Base-by-base conservation (phyloP, 92 coral and sea anemone genomes). In the Porites divaricata region DNA sequence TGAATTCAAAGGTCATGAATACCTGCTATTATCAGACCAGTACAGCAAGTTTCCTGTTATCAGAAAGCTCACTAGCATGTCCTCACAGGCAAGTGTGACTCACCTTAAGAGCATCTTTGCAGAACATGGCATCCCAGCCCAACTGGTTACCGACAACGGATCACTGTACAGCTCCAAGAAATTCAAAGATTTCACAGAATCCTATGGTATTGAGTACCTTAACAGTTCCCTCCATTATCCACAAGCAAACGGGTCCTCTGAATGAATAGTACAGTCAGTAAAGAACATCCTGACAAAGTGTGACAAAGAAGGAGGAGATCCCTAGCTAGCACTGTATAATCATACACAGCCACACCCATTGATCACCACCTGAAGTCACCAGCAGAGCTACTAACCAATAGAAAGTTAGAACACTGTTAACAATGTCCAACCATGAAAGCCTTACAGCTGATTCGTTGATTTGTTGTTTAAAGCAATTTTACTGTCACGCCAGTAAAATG, bases 21-120 rank as follows among this genome's bases (percentile, higher is more conserved):
- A 86, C 75, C 81, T 81, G 20, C 53, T 90, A 49, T 15, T 78
- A 45, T 51, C 95, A 21, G 95, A 84, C 63, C 74, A 80, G 49
- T 91, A 90, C 80, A 90, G 93, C 84, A 90, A 85, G 63, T 89
- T 85, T 56, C 90, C 93, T 22, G 63, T 2, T 78, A 67, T 83
- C 41, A 53, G 86, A 35, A 83, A 74, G 61, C 81, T 91, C 20
- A 87, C 86, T 25, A 88, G 91, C 70, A 83, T 87, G 48, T 83
- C 91, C 16, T 91, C 94, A 4, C 20, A 62, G 50, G 89, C 89
- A 25, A 76, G 88, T 15, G 79, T 91, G 65, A 88, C 61, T 74
- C 74, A 88, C 75, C 41, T 88, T 0, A 83, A 89, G 64, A 84
- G 92, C 85, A 89, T 89, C 58, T 77, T 89, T 26, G 61, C 81